These are phyloP conservation scores for Percopsis transmontana DNA, from an alignment of 2,113 vertebrate genomes.

Conservation along the genomic window DNA sequence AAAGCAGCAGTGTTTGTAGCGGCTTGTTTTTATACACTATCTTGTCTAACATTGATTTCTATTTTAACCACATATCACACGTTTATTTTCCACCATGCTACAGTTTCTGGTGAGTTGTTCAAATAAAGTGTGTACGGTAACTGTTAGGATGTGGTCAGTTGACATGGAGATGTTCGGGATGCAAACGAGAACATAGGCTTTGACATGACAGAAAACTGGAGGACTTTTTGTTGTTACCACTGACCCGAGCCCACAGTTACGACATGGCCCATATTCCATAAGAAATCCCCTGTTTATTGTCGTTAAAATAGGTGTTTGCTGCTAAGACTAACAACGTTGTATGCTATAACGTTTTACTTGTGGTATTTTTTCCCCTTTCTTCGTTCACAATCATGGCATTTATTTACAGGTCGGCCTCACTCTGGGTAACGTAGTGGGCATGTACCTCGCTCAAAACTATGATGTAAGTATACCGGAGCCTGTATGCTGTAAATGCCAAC, in stretches of 20 bases:
- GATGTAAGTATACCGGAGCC: conserved; percentile 79
- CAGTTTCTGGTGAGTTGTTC: conserved; percentile 76
- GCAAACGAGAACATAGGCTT: neutral
- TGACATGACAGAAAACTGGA: neutral
- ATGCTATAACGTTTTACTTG: no score
- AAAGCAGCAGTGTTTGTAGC: neutral
- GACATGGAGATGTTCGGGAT: neutral
- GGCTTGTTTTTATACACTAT: neutral
- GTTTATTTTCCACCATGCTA: conserved; percentile 61
- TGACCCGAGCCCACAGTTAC: no score
- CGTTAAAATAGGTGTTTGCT: neutral
- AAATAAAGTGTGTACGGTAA: neutral
- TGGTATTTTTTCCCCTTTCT: no score
- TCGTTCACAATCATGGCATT: neutral
- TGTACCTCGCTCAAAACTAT: conserved; percentile 98
- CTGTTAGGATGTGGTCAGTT: no score
- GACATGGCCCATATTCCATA: no score
- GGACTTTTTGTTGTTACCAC: neutral
- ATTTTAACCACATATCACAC: no score
- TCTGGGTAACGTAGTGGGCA: conserved; percentile 93
- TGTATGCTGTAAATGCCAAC: no score
- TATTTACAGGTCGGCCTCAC: conserved; percentile 89
- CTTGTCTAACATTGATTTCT: neutral
- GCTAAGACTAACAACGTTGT: neutral
- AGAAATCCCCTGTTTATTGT: neutral